Conservation (phyloP, 2,797 vertebrate genomes). For the Rhabdophis nuchalis region DNA sequence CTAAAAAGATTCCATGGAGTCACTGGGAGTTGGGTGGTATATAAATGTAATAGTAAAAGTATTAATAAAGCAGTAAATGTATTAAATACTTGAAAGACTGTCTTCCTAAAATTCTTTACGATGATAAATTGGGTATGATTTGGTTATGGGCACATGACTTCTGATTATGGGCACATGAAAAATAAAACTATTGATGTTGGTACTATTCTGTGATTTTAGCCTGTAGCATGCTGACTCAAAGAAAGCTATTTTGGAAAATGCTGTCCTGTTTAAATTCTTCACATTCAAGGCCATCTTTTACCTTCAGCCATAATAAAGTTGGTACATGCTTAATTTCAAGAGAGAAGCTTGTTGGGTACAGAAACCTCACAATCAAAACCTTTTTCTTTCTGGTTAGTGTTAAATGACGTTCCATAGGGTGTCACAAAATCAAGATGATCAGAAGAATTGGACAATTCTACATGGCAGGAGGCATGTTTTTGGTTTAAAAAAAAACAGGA, state of each 20-base stretch:
- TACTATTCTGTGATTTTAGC: background rate
- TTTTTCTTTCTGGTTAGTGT: background rate
- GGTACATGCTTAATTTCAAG: background rate
- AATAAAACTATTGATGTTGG: background rate
- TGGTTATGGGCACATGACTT: background rate
- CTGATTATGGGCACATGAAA: background rate
- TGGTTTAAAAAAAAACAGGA: background rate
- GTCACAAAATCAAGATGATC: background rate
- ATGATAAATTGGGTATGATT: background rate
- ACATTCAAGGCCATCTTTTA: background rate
- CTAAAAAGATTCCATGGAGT: background rate
- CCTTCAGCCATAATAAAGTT: background rate
- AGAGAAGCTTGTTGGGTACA: background rate
- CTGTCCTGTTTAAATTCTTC: background rate
- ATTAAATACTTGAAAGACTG: background rate
- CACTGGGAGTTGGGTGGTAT: background rate
- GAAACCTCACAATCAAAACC: background rate
- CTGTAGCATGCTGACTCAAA: background rate
- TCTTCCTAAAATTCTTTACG: background rate
- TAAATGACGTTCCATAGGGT: background rate
- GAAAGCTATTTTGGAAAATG: background rate
- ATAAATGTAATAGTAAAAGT: background rate
- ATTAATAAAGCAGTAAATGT: background rate
- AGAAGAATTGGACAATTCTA: background rate
- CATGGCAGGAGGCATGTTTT: background rate